These are phyloP conservation scores for Drosophila villosipedis DNA, from an alignment of 2,888 invertebrate genomes.

Conservation along the genomic window DNA sequence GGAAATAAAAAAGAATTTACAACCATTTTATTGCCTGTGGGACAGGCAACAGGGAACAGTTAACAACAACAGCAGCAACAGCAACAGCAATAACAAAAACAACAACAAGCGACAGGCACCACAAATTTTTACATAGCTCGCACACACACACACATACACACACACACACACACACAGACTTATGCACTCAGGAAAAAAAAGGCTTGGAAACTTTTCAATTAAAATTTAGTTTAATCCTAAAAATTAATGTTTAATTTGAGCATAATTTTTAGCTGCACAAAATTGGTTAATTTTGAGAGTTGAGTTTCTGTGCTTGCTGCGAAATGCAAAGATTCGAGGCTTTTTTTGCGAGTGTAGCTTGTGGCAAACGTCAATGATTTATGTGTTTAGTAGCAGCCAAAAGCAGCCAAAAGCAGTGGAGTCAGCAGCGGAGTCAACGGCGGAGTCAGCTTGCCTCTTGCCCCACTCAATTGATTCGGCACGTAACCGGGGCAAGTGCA, in stretches of 20 bases:
- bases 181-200: background rate
- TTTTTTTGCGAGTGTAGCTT: background rate
- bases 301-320: background rate
- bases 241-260: background rate
- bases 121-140: constrained; percentile 56
- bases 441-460: background rate
- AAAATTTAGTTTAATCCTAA: background rate
- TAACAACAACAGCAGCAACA: constrained; percentile 19
- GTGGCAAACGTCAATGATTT: constrained; percentile 69
- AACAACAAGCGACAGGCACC: constrained; percentile 14
- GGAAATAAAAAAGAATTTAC: constrained; percentile 70
- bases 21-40: constrained; percentile 66
- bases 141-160: constrained; percentile 5
- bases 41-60: constrained; percentile 42
- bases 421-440: background rate
- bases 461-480: constrained; percentile 76
- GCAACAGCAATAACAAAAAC: background rate
- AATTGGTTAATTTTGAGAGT: background rate
- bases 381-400: constrained; percentile 50
- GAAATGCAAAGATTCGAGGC: background rate
- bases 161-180: background rate
- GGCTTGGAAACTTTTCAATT: background rate
- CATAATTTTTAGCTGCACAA: background rate
- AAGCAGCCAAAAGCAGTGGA: constrained; percentile 2
- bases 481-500: constrained; percentile 76